phyloP scores from a whole-genome alignment of 2,113 vertebrate species.

The Rhinolophus ferrumequinum region DNA sequence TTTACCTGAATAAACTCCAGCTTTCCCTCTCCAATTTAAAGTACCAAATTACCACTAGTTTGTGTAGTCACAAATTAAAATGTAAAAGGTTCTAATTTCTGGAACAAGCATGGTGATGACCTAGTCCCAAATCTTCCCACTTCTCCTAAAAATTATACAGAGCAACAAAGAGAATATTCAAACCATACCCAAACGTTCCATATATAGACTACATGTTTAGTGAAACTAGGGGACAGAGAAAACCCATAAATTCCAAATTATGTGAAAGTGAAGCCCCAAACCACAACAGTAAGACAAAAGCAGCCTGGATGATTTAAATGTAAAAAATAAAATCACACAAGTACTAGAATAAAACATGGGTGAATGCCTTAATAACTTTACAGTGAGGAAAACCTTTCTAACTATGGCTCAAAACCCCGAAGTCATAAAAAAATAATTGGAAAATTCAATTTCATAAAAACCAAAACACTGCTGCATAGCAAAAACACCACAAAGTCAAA shows the following conservation, averaged over 20 bases:
- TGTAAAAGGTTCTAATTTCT: neutral
- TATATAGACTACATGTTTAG: neutral
- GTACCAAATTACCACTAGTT: neutral
- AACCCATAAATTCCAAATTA: neutral
- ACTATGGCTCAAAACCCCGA: neutral
- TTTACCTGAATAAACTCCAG: neutral
- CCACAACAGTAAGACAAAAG: neutral
- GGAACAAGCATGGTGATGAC: neutral
- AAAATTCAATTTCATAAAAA: slow-evolving; percentile 18
- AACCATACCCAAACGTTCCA: neutral
- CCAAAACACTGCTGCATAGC: neutral
- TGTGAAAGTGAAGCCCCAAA: neutral
- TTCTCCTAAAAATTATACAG: slow-evolving; percentile 11
- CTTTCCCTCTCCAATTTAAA: slow-evolving; percentile 7
- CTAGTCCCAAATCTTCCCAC: neutral
- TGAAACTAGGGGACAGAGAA: neutral
- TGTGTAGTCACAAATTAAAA: neutral
- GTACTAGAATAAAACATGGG: neutral
- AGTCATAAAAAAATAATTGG: neutral
- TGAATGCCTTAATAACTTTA: neutral
- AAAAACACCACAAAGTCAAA: neutral
- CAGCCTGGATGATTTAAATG: neutral
- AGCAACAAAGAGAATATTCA: neutral
- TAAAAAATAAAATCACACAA: neutral
- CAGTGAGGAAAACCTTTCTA: neutral